Evolutionary conservation across 2,797 vertebrate species (phyloP), one percentile per base, ranked within the genome.

Genomic region (Scarus forsteni): DNA sequence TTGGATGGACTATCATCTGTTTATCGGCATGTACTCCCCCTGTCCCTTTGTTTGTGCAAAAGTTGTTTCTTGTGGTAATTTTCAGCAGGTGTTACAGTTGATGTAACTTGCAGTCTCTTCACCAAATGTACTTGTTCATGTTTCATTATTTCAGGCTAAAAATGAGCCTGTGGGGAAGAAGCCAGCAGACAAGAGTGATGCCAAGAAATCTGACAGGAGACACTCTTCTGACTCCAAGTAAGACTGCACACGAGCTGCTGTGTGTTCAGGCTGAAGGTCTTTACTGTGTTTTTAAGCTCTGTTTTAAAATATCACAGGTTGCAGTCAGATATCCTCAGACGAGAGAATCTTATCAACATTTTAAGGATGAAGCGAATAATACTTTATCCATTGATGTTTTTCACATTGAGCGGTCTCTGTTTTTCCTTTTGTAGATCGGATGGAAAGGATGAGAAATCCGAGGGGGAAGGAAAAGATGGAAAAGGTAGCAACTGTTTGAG

Each of bases 121-220:
- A 15, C 53, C 50, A 13, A 14, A 10, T 68, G 10, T 65, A 35
- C 0, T 18, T 3, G 49, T 70, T 1, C 15, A 0, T 79, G 38
- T 7, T 5, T 27, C 27, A 65, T 58, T 14, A 18, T 88, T 92
- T 11, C 59, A 99, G 98, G 98, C 97, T 40, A 99, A 99, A 92
- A 99, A 99, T 6, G 98, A 99, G 79, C 98, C 98, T 5, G 95
- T 96, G 0, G 97, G 97, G 44, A 99, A 98, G 77, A 99, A 97
- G 73, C 91, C 95, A 52, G 92, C 93, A 0, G 97, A 99, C 55
- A 96, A 94, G 79, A 90, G 48, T 13, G 97, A 97, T 16, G 34
- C 85, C 42, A 97, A 96, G 88, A 97, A 95, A 50, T 43, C 93
- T 0, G 81, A 59, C 4, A 50, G 94, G 50, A 95, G 95, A 53